Evolutionary conservation across 2,888 invertebrate species (phyloP).

Genomic region (Empis livida): DNA sequence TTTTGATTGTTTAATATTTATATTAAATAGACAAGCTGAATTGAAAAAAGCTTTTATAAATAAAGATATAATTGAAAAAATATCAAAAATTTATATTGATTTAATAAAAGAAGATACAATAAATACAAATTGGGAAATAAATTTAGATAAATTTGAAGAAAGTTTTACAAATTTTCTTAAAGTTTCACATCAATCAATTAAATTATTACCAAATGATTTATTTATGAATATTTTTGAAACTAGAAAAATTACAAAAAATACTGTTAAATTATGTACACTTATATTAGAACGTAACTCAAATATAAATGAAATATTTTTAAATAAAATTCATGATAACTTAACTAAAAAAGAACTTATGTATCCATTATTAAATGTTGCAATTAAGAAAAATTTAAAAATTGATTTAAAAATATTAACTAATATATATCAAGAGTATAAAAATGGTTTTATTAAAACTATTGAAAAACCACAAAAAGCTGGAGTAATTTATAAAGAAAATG

Average conservation of each 20-base stretch:
- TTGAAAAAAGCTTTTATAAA: slow-evolving; percentile 20
- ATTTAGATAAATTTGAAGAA: slow-evolving; percentile 42
- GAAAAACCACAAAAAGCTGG: slow-evolving; percentile 59
- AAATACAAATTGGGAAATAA: slow-evolving; percentile 33
- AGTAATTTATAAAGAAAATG: slow-evolving; percentile 47
- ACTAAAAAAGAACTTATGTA: slow-evolving; percentile 50
- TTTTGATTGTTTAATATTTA: slow-evolving; percentile 38
- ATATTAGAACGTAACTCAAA: slow-evolving; percentile 38
- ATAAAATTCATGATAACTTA: slow-evolving; percentile 29
- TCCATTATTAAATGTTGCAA: slow-evolving; percentile 43
- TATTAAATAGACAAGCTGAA: slow-evolving; percentile 38
- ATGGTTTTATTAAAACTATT: slow-evolving; percentile 47
- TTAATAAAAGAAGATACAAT: slow-evolving; percentile 27
- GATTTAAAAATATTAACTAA: slow-evolving; percentile 38
- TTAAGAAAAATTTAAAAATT: slow-evolving; percentile 19
- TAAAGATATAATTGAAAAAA: slow-evolving; percentile 31
- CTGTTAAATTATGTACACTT: slow-evolving; percentile 43
- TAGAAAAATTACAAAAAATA: slow-evolving; percentile 42
- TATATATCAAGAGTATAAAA: slow-evolving; percentile 47
- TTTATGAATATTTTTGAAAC: slow-evolving; percentile 41
- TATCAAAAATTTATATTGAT: slow-evolving; percentile 36
- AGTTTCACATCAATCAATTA: slow-evolving; percentile 46
- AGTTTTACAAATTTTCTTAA: slow-evolving; percentile 44
- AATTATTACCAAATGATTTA: slow-evolving; percentile 38
- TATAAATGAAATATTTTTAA: slow-evolving; percentile 15